A percentile compares a stretch with the other conserved stretches of the same genome.
Evolutionary conservation across 1,140 invertebrate species (phyloP).

Genomic region (Eurosta solidaginis): DNA sequence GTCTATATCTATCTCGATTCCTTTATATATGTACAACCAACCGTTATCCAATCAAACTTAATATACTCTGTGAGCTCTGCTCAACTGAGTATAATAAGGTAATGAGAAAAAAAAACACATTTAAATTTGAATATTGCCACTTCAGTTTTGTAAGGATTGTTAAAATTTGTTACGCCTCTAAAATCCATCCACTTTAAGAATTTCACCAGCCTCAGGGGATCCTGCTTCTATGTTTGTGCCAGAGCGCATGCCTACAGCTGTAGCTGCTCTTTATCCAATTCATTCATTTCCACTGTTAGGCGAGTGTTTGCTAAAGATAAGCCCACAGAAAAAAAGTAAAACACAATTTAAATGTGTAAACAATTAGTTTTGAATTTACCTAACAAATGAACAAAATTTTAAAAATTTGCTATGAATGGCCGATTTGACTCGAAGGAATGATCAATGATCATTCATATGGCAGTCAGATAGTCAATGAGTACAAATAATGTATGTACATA

Average conservation of each 20-base stretch:
- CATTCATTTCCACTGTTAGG: not conserved
- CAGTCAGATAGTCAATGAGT: not conserved
- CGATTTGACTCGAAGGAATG: not conserved
- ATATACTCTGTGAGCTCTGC: too few relatives aligned
- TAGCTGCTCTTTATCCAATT: not conserved
- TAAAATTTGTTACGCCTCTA: not conserved
- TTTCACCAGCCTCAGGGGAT: not conserved
- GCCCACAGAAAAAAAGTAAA: not conserved
- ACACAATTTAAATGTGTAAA: not conserved
- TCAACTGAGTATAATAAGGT: too few relatives aligned
- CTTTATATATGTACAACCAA: too few relatives aligned
- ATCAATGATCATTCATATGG: not conserved
- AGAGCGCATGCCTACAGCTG: not conserved
- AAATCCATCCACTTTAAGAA: not conserved
- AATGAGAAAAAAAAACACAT: not conserved
- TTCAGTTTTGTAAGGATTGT: not conserved
- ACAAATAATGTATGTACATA: not conserved
- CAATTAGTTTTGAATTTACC: not conserved
- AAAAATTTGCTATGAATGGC: not conserved
- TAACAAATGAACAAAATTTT: not conserved
- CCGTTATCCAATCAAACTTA: too few relatives aligned
- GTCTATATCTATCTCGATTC: too few relatives aligned
- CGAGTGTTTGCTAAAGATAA: conserved; percentile 2
- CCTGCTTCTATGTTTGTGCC: too few relatives aligned
- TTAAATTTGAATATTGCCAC: not conserved